Evolutionary conservation across 1,140 invertebrate species (phyloP), one percentile per base, ranked within the genome.

Genomic region (Pogonomyrmex barbatus): DNA sequence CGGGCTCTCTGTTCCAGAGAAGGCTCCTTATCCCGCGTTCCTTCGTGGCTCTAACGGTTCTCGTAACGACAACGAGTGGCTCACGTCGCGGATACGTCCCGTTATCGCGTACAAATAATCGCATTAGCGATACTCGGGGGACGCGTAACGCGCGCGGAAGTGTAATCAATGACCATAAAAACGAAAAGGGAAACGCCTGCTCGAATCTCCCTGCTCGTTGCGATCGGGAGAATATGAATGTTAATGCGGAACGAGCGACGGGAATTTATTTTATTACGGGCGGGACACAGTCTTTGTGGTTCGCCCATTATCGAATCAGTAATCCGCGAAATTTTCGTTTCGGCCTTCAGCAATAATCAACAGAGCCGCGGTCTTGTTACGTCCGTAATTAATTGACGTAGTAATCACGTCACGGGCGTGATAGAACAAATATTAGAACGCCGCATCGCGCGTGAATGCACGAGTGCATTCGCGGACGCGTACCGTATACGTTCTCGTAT

Each of bases 51-150:
- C 78, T 91, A 91, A 93, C 91, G 87, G 75, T 90, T 86, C 39
- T 70, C 86, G 82, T 92, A 90, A 92, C 79, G 85, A 89, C 88
- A 77, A 90, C 58, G 78, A 88, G 82, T 85, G 85, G 42, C 82
- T 67, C 88, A 70, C 71, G 33, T 75, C 33, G 42, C 58, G 42
- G 47, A n/a, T 79, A 36, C 24, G 45, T 52, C 10, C 12, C 70
- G 62, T 70, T 79, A 70, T 81, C 62, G 79, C 36, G 33, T 70
- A 24, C 65, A 86, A 85, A 67, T 89, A 78, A 68, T 84, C 56
- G 54, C 56, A 73, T 84, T 79, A 78, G 60, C 67, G 36, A 39
- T 24, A 2, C 17, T 9, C 62, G 71, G 6, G 24, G 17, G 36
- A 50, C n/a, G 17, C 75, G 45, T 33, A 52, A 30, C 30, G 6